Conservation (phyloP, 2,888 invertebrate genomes). For the Trachelus tabidus region DNA sequence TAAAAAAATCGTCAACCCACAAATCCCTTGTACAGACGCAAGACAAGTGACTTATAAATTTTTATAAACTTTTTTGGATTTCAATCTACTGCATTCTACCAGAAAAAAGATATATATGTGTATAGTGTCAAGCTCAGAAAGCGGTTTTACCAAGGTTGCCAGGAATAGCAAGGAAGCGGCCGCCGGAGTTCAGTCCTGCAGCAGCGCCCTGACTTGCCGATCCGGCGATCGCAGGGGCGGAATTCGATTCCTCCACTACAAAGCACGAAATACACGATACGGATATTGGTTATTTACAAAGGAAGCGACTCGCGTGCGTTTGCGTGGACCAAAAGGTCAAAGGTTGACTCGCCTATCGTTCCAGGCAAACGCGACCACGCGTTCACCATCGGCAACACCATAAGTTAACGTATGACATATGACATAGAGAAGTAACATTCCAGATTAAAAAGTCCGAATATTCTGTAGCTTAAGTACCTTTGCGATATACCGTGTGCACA, state of each 20-base stretch:
- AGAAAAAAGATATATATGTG: not conserved
- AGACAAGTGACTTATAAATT: not conserved
- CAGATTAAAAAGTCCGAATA: not conserved
- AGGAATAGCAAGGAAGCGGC: slow-evolving; percentile 78
- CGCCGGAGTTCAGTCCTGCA: slow-evolving; percentile 55
- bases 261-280: slow-evolving; percentile 35
- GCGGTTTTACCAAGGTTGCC: slow-evolving; percentile 60
- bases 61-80: not conserved
- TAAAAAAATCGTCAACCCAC: not conserved
- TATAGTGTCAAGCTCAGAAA: slow-evolving; percentile 33
- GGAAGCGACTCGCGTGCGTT: not conserved
- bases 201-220: slow-evolving; percentile 46
- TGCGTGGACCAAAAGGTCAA: not conserved
- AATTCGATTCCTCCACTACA: slow-evolving; percentile 65
- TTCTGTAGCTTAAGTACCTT: not conserved
- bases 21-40: not conserved
- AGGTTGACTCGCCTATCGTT: not conserved
- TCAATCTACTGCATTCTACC: not conserved
- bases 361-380: not conserved
- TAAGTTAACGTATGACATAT: not conserved
- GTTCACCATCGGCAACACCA: not conserved
- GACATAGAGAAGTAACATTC: not conserved
- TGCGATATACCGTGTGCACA: not conserved
- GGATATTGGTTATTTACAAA: not conserved
- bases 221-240: slow-evolving; percentile 60